Evolutionary conservation across 2,888 invertebrate genomes (phyloP).

Genomic region (Pyrrhosoma nymphula): DNA sequence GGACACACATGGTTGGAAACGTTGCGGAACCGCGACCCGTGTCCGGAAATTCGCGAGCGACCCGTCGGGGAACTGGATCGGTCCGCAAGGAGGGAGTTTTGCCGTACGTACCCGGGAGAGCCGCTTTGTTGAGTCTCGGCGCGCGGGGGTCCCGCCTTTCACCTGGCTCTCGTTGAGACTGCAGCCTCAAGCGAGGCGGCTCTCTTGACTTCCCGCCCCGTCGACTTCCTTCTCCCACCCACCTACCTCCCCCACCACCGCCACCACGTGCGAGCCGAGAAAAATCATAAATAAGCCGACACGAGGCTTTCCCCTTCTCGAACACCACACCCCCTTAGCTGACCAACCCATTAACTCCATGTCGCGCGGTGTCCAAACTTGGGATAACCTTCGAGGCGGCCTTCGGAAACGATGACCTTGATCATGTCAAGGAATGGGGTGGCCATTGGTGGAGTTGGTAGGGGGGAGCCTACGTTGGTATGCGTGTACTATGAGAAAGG

Average conservation of each 20-base stretch:
- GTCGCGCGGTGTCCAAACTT: background rate
- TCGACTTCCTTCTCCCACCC: background rate
- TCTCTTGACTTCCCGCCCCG: background rate
- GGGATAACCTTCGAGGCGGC: background rate
- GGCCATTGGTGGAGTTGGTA: background rate
- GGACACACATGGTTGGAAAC: too few species aligned
- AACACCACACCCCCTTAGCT: too few species aligned
- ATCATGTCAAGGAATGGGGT: background rate
- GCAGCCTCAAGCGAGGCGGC: background rate
- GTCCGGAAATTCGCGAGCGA: background rate
- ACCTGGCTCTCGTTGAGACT: background rate
- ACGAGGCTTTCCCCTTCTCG: background rate
- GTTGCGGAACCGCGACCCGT: too few species aligned
- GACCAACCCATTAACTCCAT: background rate
- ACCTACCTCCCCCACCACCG: background rate
- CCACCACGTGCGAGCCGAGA: background rate
- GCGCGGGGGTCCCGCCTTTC: conserved; percentile 5
- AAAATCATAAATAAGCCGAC: background rate
- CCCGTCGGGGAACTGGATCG: background rate
- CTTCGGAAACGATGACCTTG: background rate
- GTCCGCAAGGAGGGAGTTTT: background rate
- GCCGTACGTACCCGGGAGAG: background rate
- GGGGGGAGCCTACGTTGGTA: too few species aligned
- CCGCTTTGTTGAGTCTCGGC: background rate
- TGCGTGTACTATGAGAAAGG: too few species aligned